These are phyloP conservation scores for Mycogona germanica DNA, from an alignment of 2,888 invertebrate species.

Conservation along the genomic window DNA sequence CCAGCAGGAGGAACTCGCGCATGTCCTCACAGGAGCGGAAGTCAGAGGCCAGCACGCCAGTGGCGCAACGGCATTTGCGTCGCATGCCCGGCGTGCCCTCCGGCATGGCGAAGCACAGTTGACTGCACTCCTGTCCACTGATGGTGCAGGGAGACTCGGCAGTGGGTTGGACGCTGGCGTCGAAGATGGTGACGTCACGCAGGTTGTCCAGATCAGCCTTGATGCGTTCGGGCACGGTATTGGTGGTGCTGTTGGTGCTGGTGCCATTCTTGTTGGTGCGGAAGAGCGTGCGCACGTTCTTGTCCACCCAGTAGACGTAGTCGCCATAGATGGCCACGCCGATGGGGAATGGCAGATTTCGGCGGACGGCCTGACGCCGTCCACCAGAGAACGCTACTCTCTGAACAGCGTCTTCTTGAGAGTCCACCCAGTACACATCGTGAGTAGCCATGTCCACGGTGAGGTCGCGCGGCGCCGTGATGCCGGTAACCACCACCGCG, in stretches of 20 bases:
- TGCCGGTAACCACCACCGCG: slow-evolving; percentile 77
- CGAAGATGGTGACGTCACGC: slow-evolving; percentile 83
- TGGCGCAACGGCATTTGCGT: slow-evolving; percentile 81
- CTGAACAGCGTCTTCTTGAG: slow-evolving; percentile 85
- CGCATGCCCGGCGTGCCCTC: slow-evolving; percentile 26
- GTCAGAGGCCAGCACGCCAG: slow-evolving; percentile 59
- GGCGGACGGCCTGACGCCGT: slow-evolving; percentile 55
- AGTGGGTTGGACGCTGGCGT: slow-evolving; percentile 69
- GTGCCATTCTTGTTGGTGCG: slow-evolving; percentile 30
- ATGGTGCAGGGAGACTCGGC: slow-evolving; percentile 19
- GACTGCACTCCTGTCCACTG: slow-evolving; percentile 57
- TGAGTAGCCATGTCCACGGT: slow-evolving; percentile 87
- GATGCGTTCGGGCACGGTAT: slow-evolving; percentile 47
- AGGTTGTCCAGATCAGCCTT: slow-evolving; percentile 73
- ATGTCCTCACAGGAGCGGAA: slow-evolving; percentile 58
- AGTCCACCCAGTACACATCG: slow-evolving; percentile 97
- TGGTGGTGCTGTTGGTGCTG: slow-evolving; percentile 44
- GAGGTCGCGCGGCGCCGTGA: slow-evolving; percentile 76
- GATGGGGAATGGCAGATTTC: slow-evolving; percentile 85
- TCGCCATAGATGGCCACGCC: slow-evolving; percentile 75
- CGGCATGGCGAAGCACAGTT: slow-evolving; percentile 89
- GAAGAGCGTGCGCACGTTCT: slow-evolving; percentile 59
- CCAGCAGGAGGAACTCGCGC: slow-evolving; percentile 82
- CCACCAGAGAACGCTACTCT: slow-evolving; percentile 33
- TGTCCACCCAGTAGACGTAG: slow-evolving; percentile 88